Base-by-base conservation (phyloP, 2,888 invertebrate genomes). In the Smittia sp. region DNA sequence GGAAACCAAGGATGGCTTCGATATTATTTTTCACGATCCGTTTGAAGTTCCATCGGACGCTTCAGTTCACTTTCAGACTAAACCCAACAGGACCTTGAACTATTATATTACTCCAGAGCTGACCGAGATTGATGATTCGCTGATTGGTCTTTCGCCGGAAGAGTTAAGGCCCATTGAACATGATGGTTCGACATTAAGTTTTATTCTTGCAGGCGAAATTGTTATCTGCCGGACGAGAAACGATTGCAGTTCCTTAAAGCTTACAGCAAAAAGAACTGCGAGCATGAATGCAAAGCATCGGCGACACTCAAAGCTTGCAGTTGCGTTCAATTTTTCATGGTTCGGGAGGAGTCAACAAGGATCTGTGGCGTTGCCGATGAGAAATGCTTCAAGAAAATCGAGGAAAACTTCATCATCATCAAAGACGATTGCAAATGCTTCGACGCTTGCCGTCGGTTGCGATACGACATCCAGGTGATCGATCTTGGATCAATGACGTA, bases 361-460 rank as follows among this genome's bases (percentile, higher is more conserved):
- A 32, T 65, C 15, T 65, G 65, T 65, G 65, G 65, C 1, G 18
- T 65, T 1, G n/a, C 25, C 9, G 65, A 65, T 32, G 32, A 27
- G 32, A 65, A 32, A 6, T 65, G 65, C 20, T 65, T 65, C 15
- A 24, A 32, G 32, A n/a, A 65, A 15, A 7, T 32, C n/a, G 65
- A 65, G n/a, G 11, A 32, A 32, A 32, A 9, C 9, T 32, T 32
- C 9, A 3, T 9, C 4, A 3, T 3, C 32, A 32, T 32, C 32
- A 32, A 32, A 9, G 32, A 32, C 9, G 3, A 3, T 32, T 32
- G 32, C 32, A 32, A 32, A 32, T 32, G 32, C 9, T 32, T 32
- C 32, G 32, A 32, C 9, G 3, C 32, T 32, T 32, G 32, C 9
- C 32, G 32, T 32, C 32, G 32, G 9, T 9, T 32, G 3, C 3